A percentile compares a stretch with the other conserved stretches of the same genome.
phyloP scores from a whole-genome alignment of 1,140 invertebrate genomes.

The Drosophila persimilis region DNA sequence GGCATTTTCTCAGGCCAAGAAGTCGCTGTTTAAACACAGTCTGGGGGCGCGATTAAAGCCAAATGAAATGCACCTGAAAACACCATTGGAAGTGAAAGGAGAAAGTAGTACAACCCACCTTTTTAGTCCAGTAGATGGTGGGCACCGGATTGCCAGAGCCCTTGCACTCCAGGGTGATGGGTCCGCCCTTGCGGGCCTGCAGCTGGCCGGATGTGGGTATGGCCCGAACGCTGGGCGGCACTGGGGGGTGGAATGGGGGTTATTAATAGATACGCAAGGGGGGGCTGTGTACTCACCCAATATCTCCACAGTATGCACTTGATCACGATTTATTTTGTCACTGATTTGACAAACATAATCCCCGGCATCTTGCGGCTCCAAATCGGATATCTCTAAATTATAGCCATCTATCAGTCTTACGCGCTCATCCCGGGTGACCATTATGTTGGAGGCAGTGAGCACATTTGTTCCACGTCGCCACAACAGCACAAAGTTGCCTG shows the following conservation, averaged over 20 bases:
- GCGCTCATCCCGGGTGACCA: constrained; percentile 87
- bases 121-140: constrained; percentile 87
- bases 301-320: constrained; percentile 83
- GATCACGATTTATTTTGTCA: constrained; percentile 86
- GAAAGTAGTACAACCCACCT: constrained; percentile 80
- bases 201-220: constrained; percentile 86
- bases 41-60: constrained; percentile 36
- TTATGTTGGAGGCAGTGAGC: constrained; percentile 87
- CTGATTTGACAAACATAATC: constrained; percentile 88
- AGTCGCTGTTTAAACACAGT: constrained; percentile 34
- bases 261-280: constrained; percentile 33
- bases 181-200: constrained; percentile 86
- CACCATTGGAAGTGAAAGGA: constrained; percentile 23
- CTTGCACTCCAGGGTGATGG: constrained; percentile 87
- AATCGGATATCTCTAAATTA: constrained; percentile 87
- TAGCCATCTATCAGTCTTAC: constrained; percentile 88
- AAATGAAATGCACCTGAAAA: constrained; percentile 60
- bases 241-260: constrained; percentile 45
- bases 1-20: background rate
- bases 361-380: constrained; percentile 83
- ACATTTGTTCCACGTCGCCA: constrained; percentile 88
- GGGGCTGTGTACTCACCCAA: constrained; percentile 68
- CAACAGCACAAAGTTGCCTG: constrained; percentile 86
- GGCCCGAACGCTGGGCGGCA: constrained; percentile 86
- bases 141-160: constrained; percentile 88